Evolutionary conservation across 2,797 vertebrate genomes (phyloP).

Genomic region (Euphonia xanthogaster): DNA sequence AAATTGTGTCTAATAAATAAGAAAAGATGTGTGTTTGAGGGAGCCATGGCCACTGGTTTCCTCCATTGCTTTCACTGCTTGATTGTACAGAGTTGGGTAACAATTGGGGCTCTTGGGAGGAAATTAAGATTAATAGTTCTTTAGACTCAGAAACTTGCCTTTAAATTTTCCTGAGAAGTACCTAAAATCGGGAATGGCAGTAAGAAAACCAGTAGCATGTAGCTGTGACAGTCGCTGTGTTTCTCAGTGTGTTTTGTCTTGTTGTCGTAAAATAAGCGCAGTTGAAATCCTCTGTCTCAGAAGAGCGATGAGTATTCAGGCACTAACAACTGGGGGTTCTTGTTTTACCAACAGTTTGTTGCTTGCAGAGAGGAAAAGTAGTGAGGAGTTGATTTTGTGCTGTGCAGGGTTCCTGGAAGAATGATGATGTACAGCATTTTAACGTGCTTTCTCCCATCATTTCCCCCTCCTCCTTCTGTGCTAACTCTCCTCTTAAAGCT

Average conservation of each 20-base stretch:
- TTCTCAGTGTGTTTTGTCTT: neutral
- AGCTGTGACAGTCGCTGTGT: neutral
- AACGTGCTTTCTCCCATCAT: neutral
- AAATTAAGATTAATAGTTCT: neutral
- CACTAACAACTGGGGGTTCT: neutral
- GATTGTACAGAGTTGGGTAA: neutral
- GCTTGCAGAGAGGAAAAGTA: neutral
- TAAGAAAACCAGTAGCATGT: neutral
- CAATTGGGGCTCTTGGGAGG: neutral
- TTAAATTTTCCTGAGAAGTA: neutral
- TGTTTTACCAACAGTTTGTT: slow-evolving; percentile 19
- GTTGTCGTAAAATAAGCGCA: neutral
- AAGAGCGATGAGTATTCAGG: neutral
- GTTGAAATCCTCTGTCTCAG: neutral
- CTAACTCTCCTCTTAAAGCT: slow-evolving; percentile 26
- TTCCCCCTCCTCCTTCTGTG: neutral
- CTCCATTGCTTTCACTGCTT: neutral
- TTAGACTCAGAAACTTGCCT: neutral
- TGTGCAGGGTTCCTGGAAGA: neutral
- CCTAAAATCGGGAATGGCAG: neutral
- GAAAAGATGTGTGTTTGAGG: neutral
- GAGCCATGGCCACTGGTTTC: neutral
- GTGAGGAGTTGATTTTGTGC: slow-evolving; percentile 7
- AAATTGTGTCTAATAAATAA: slow-evolving; percentile 19
- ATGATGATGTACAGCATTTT: slow-evolving; percentile 11